phyloP scores from a whole-genome alignment of 2,113 vertebrate genomes.

The Rhombomys opimus region DNA sequence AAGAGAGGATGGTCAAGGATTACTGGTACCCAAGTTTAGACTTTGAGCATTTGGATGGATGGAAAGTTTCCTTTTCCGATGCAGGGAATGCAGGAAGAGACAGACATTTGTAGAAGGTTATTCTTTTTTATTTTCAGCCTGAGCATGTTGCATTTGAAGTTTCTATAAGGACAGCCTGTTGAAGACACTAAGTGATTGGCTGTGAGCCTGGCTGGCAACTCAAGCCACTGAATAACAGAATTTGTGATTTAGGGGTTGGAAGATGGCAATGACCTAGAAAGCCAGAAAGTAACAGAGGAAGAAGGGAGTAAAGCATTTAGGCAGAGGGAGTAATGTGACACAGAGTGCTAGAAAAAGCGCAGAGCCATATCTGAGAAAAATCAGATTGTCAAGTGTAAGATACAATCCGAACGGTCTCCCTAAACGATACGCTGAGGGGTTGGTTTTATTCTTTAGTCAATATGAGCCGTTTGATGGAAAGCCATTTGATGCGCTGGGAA shows the following conservation, averaged over 20 bases:
- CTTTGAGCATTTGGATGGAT: background rate
- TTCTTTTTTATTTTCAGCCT: background rate
- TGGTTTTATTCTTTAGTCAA: background rate
- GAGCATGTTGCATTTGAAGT: background rate
- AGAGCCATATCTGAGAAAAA: background rate
- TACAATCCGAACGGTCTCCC: background rate
- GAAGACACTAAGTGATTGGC: background rate
- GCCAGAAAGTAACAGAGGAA: background rate
- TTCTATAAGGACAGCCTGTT: background rate
- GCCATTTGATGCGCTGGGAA: background rate
- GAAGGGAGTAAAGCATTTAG: background rate
- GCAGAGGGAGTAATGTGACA: background rate
- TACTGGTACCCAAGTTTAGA: background rate
- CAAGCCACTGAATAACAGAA: background rate
- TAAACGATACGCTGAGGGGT: background rate
- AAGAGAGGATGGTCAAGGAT: background rate
- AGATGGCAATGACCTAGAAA: background rate
- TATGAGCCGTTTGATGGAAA: background rate
- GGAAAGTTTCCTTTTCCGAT: background rate
- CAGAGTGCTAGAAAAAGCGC: background rate
- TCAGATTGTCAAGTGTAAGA: background rate
- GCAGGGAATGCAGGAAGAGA: background rate
- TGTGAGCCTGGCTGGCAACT: background rate
- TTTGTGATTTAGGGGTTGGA: background rate
- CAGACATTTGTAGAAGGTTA: background rate